These are phyloP conservation scores for Mus minutoides DNA, from an alignment of 2,797 vertebrate genomes.

Conservation along the genomic window DNA sequence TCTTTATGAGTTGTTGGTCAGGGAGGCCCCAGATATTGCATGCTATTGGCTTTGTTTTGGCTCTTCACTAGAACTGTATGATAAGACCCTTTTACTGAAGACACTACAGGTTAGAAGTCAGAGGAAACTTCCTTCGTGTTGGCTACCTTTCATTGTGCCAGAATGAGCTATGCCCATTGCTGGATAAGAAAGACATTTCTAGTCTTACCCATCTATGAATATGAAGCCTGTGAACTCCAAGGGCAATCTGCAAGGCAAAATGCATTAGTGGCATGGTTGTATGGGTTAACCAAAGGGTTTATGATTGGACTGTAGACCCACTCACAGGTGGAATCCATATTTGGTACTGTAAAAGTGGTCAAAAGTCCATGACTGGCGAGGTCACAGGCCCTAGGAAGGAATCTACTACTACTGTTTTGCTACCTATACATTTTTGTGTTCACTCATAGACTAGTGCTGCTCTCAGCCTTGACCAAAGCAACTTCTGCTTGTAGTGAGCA, in stretches of 20 bases:
- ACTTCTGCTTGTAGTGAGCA: not conserved
- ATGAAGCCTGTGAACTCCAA: not conserved
- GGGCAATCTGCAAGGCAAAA: not conserved
- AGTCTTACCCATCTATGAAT: not conserved
- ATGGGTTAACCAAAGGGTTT: too few species aligned
- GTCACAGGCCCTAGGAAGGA: not conserved
- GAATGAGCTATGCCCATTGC: not conserved
- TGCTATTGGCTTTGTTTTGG: not conserved
- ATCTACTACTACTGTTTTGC: not conserved
- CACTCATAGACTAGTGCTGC: not conserved
- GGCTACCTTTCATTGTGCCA: not conserved
- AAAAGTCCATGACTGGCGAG: not conserved
- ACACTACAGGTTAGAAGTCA: not conserved
- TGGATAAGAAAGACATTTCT: not conserved
- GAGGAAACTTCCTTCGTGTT: not conserved
- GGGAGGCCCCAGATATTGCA: not conserved
- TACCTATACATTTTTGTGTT: not conserved
- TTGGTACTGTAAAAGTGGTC: not conserved
- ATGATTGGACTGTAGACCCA: not conserved
- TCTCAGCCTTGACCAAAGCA: not conserved
- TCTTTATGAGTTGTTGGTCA: not conserved
- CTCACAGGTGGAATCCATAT: not conserved
- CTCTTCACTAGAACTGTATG: not conserved
- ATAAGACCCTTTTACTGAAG: not conserved
- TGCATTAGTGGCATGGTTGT: not conserved